Evolutionary conservation across 2,113 vertebrate genomes (phyloP).

Genomic region (Dolichallabes microphthalmus): DNA sequence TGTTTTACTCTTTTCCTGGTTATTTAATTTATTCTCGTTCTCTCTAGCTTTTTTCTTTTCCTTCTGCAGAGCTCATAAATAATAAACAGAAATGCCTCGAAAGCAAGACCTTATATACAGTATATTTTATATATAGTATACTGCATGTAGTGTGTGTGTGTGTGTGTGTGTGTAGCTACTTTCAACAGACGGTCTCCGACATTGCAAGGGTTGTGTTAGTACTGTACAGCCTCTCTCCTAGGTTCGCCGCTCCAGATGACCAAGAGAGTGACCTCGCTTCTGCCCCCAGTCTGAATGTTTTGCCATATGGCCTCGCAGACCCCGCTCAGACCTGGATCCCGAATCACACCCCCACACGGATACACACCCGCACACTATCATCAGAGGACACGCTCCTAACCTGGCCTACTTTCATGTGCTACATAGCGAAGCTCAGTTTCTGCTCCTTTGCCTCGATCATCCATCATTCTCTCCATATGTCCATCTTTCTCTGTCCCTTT

Average conservation of each 20-base stretch:
- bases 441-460: slow-evolving; percentile 19
- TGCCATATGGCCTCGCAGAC: slow-evolving; percentile 47
- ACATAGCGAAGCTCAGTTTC: slow-evolving; percentile 16
- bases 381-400: slow-evolving; percentile 30
- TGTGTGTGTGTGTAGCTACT: not conserved
- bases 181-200: not conserved
- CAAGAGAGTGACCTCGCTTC: slow-evolving; percentile 25
- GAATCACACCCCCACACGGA: slow-evolving; percentile 20
- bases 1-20: slow-evolving; percentile 5
- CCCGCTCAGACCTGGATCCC: slow-evolving; percentile 36
- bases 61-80: not conserved
- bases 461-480: not conserved
- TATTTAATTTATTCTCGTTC: not conserved
- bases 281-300: slow-evolving; percentile 36
- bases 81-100: not conserved
- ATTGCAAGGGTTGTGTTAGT: not conserved
- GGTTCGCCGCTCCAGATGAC: slow-evolving; percentile 40
- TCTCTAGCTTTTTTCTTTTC: too few species aligned
- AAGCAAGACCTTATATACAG: not conserved
- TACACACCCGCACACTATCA: not conserved
- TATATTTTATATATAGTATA: not conserved
- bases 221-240: not conserved
- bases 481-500: not conserved
- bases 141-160: not conserved
- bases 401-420: slow-evolving; percentile 50